These are phyloP conservation scores for Malthinus flaveolus DNA, from an alignment of 2,888 invertebrate genomes.

Conservation along the genomic window DNA sequence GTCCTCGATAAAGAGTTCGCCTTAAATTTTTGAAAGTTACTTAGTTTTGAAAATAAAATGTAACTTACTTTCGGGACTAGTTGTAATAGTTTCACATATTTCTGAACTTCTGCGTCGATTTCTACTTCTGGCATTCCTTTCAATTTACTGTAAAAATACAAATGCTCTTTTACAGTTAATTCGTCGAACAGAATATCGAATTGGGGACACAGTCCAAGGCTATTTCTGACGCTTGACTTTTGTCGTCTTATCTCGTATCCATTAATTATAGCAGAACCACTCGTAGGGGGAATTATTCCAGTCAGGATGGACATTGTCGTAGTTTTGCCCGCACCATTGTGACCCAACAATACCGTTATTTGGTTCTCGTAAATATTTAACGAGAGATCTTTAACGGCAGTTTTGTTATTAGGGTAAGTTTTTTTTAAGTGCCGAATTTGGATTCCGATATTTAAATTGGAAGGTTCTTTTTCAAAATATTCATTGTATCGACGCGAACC, in stretches of 20 bases:
- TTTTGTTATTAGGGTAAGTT: slow-evolving; percentile 59
- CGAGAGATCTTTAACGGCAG: slow-evolving; percentile 69
- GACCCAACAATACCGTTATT: slow-evolving; percentile 80
- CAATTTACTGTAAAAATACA: slow-evolving; percentile 78
- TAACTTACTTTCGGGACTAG: slow-evolving; percentile 64
- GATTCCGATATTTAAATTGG: slow-evolving; percentile 56
- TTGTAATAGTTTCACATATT: slow-evolving; percentile 67
- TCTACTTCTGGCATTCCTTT: slow-evolving; percentile 63
- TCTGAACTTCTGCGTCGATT: slow-evolving; percentile 64
- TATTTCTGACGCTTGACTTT: slow-evolving; percentile 65
- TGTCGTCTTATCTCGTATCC: slow-evolving; percentile 72
- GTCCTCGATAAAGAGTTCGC: slow-evolving; percentile 59
- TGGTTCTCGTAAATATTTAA: slow-evolving; percentile 86
- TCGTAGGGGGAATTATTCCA: slow-evolving; percentile 69
- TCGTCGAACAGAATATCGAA: slow-evolving; percentile 84
- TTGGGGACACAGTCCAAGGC: slow-evolving; percentile 82
- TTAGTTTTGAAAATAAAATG: not conserved
- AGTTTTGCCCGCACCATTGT: slow-evolving; percentile 90
- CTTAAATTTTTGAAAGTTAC: slow-evolving; percentile 45
- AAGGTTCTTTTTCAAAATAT: slow-evolving; percentile 59
- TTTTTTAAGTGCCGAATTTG: slow-evolving; percentile 64
- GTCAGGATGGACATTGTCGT: slow-evolving; percentile 93
- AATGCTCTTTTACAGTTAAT: slow-evolving; percentile 80
- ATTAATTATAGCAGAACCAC: slow-evolving; percentile 71
- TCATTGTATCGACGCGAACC: slow-evolving; percentile 42